A percentile compares a stretch with the other conserved stretches of the same genome.
phyloP scores from a whole-genome alignment of 1,140 invertebrate species.

The Saccostrea glomerata region DNA sequence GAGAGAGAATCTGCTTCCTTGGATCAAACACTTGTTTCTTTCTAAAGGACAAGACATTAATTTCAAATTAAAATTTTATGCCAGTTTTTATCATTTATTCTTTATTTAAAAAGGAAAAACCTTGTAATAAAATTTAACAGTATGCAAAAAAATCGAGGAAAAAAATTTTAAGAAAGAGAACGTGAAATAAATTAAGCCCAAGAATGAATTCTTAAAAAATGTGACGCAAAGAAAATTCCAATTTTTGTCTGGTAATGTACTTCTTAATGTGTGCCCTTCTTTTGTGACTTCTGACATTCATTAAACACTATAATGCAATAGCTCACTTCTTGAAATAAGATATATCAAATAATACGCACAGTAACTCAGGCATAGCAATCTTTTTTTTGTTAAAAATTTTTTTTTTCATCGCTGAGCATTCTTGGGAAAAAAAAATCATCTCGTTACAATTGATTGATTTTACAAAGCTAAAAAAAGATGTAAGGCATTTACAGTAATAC shows the following conservation, averaged over 20 bases:
- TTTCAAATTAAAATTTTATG: not conserved
- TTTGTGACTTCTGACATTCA: not conserved
- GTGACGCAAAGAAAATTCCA: not conserved
- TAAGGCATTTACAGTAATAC: conserved; percentile 4
- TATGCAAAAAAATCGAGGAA: not conserved
- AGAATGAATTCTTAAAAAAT: conserved; percentile 6
- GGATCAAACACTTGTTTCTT: not conserved
- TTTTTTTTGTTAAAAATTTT: too few relatives aligned
- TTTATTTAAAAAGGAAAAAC: not conserved
- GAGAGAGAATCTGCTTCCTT: not conserved
- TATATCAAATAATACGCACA: not conserved
- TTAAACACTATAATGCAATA: conserved; percentile 29
- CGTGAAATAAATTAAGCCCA: not conserved
- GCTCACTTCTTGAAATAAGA: not conserved
- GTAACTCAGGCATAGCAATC: not conserved
- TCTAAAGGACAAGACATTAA: not conserved
- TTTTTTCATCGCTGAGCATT: conserved; percentile 10
- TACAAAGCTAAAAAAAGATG: conserved; percentile 12
- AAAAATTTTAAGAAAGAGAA: not conserved
- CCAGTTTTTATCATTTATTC: not conserved
- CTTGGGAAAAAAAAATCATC: not conserved
- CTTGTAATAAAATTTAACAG: not conserved
- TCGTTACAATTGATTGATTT: conserved; percentile 29
- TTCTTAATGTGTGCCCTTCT: not conserved
- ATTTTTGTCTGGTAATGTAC: conserved; percentile 15